Percentiles rank a stretch among this genome's conserved stretches.
Conservation (phyloP, 2,888 invertebrate genomes). For the Cryptosula pallasiana region DNA sequence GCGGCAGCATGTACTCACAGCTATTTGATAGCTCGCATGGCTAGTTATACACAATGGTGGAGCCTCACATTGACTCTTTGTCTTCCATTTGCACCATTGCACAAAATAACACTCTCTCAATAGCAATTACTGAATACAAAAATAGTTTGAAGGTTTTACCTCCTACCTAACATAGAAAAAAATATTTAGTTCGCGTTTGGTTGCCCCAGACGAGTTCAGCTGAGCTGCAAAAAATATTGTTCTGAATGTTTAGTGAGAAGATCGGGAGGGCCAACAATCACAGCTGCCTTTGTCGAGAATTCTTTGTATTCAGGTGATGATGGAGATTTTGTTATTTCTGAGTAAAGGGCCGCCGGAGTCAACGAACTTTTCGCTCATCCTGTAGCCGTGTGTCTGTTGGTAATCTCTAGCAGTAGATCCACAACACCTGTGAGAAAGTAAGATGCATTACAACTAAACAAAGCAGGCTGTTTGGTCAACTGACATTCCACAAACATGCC, state of each 20-base stretch:
- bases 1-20: too few species aligned
- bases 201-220: not conserved
- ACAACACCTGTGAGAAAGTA: not conserved
- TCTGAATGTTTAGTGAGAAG: too few species aligned
- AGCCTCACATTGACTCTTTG: not conserved
- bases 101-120: not conserved
- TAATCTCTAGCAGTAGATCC: not conserved
- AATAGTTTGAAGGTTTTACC: not conserved
- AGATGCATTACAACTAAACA: too few species aligned
- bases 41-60: not conserved
- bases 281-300: not conserved
- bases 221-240: not conserved
- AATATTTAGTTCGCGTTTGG: too few species aligned
- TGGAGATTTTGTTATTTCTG: not conserved
- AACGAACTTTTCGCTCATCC: not conserved
- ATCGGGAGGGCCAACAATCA: too few species aligned
- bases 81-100: not conserved
- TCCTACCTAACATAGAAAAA: too few species aligned
- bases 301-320: not conserved
- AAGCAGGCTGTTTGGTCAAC: too few species aligned
- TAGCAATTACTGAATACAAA: not conserved
- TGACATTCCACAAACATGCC: too few species aligned
- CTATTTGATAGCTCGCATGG: not conserved
- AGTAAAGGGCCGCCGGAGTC: not conserved
- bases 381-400: slow-evolving; percentile 6